Evolutionary conservation across 2,113 vertebrate genomes (phyloP).

Genomic region (Gracilinanus agilis): DNA sequence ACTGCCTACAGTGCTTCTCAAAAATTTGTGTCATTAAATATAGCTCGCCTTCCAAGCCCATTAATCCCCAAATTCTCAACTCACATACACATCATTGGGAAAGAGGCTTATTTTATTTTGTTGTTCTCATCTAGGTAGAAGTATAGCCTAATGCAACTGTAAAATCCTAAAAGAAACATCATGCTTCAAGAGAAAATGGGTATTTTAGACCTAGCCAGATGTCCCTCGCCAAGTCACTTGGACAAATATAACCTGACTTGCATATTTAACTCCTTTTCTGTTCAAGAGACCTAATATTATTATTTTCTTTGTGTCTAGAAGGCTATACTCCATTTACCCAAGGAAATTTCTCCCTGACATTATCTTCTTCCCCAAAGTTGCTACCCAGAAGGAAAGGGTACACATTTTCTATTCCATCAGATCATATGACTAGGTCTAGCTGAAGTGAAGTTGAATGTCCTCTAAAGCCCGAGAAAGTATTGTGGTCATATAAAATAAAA

Average conservation of each 20-base stretch:
- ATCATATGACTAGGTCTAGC: background rate
- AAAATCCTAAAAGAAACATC: background rate
- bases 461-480: background rate
- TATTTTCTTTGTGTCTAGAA: background rate
- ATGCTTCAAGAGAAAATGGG: background rate
- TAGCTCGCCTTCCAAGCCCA: background rate
- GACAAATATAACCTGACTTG: background rate
- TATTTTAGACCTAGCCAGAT: background rate
- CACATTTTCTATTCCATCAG: background rate
- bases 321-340: background rate
- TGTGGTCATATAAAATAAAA: background rate
- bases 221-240: background rate
- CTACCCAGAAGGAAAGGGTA: background rate
- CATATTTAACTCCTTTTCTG: background rate
- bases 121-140: background rate
- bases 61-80: background rate
- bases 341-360: background rate
- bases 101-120: background rate
- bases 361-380: background rate
- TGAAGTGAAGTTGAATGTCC: background rate
- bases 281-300: background rate
- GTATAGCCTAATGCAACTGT: background rate
- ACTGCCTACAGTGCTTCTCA: background rate
- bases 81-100: background rate
- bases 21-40: background rate